Evolutionary conservation across 2,888 invertebrate genomes (phyloP).

Genomic region (Onthophagus sagittarius): DNA sequence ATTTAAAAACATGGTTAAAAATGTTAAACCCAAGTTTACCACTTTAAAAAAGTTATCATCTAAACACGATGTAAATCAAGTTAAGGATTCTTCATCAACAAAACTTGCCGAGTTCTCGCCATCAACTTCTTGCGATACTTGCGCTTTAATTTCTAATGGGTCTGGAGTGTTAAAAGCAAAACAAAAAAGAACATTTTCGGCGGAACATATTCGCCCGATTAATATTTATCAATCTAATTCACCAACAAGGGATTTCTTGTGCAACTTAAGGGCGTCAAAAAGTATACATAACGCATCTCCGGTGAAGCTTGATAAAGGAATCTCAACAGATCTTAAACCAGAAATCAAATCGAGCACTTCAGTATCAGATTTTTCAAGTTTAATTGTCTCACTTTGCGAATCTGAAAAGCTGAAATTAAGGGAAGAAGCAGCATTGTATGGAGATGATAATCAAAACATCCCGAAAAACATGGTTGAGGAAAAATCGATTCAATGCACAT

Average conservation of each 20-base stretch:
- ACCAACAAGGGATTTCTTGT: background rate
- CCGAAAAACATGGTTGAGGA: conserved; percentile 15
- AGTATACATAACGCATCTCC: background rate
- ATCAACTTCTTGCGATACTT: background rate
- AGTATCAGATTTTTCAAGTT: conserved; percentile 19
- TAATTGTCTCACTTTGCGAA: conserved; percentile 1
- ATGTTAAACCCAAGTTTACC: conserved; percentile 19
- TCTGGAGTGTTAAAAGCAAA: background rate
- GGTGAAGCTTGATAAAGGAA: background rate
- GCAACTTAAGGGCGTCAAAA: background rate
- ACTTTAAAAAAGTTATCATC: conserved; percentile 2
- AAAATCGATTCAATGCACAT: conserved; percentile 19
- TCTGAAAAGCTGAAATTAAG: background rate
- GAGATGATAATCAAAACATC: background rate
- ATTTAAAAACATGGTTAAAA: conserved; percentile 21
- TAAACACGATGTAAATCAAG: background rate
- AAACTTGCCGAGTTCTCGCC: no score
- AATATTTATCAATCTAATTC: background rate
- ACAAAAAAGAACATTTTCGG: background rate
- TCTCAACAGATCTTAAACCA: background rate
- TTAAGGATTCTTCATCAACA: no score
- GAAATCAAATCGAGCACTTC: conserved; percentile 20
- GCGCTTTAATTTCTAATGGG: background rate
- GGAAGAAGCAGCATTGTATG: background rate
- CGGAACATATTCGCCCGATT: background rate